phyloP scores from a whole-genome alignment of 2,888 invertebrate species.

The Sisyra nigra region DNA sequence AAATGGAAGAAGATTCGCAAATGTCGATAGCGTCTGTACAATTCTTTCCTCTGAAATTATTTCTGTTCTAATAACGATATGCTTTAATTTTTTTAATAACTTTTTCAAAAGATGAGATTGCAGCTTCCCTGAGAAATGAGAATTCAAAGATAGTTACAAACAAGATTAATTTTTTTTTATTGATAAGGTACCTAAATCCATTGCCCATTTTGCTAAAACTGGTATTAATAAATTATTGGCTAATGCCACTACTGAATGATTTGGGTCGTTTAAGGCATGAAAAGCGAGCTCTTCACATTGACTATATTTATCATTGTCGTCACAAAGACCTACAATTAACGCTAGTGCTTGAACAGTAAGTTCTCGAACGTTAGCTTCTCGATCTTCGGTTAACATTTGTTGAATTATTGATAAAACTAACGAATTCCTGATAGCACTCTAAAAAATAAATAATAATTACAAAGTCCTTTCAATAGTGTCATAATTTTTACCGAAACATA shows the following conservation, averaged over 20 bases:
- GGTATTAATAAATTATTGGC: constrained; percentile 39
- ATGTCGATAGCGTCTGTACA: constrained; percentile 20
- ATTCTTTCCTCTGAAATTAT: constrained; percentile 19
- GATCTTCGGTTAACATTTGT: constrained; percentile 51
- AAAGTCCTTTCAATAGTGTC: not conserved
- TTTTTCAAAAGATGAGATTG: constrained; percentile 33
- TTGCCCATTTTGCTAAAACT: constrained; percentile 45
- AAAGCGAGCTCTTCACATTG: constrained; percentile 40
- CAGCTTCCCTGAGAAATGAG: constrained; percentile 28
- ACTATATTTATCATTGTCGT: constrained; percentile 45
- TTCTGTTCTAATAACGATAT: constrained; percentile 19
- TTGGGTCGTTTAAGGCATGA: constrained; percentile 37
- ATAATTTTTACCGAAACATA: constrained; percentile 38
- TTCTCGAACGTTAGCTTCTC: constrained; percentile 40
- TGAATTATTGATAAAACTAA: constrained; percentile 53
- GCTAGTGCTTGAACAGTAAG: constrained; percentile 44
- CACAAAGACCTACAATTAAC: constrained; percentile 41
- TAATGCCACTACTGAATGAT: constrained; percentile 33
- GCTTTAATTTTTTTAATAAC: constrained; percentile 23
- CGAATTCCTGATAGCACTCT: constrained; percentile 45
- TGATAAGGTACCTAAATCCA: constrained; percentile 20
- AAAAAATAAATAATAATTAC: constrained; percentile 13
- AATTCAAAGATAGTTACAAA: constrained; percentile 12
- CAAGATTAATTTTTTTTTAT: not conserved
- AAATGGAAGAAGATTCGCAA: constrained; percentile 26